A percentile compares a stretch with the other conserved stretches of the same genome.
These are phyloP conservation scores for Pedionomus torquatus DNA, from an alignment of 2,113 vertebrate species.

Conservation along the genomic window DNA sequence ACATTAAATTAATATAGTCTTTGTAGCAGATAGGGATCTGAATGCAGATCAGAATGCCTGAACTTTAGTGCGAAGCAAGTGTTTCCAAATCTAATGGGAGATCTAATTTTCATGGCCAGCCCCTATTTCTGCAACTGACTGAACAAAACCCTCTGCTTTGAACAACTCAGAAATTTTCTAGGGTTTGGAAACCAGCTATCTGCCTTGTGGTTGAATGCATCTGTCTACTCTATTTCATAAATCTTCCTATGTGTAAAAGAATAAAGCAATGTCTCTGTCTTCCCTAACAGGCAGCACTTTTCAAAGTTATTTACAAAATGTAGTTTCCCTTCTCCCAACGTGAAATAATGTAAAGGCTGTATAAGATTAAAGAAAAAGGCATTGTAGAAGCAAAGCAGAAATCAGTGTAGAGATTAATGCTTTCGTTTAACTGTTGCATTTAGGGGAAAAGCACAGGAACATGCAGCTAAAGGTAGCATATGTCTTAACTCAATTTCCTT, in stretches of 20 bases:
- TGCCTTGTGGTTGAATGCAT: background rate
- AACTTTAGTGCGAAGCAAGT: background rate
- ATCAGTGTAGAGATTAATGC: conserved; percentile 9
- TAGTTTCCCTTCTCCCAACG: background rate
- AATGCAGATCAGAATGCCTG: background rate
- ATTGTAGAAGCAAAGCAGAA: conserved; percentile 12
- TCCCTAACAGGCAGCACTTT: background rate
- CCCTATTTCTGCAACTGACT: background rate
- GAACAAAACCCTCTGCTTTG: conserved; percentile 34
- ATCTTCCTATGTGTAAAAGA: conserved; percentile 50
- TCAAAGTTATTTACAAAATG: conserved; percentile 29
- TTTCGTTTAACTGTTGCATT: background rate
- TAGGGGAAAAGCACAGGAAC: background rate
- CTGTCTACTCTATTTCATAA: conserved; percentile 31
- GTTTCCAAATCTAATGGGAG: conserved; percentile 25
- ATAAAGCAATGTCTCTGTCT: conserved; percentile 17
- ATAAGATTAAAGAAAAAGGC: conserved; percentile 6
- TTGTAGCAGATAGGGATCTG: conserved; percentile 57
- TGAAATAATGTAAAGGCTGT: background rate
- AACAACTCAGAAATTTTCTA: background rate
- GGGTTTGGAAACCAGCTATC: background rate
- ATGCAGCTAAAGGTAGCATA: background rate
- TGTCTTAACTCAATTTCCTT: conserved; percentile 15
- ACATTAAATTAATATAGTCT: conserved; percentile 61
- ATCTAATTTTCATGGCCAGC: conserved; percentile 45